Evolutionary conservation across 2,888 invertebrate species (phyloP), one percentile per base, ranked within the genome.

Genomic region (Margaritifera margaritifera): DNA sequence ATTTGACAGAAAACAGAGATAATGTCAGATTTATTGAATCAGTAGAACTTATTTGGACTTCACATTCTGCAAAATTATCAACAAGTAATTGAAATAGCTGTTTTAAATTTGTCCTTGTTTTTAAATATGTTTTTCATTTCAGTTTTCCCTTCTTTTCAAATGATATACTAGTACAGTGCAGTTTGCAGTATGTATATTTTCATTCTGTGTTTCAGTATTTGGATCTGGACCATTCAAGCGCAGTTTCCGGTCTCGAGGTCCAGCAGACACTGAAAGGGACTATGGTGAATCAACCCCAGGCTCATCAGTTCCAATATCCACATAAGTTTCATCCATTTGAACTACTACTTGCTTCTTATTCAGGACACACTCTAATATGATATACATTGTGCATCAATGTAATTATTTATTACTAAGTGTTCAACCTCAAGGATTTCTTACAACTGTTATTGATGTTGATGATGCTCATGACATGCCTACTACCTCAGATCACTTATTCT

Each of bases 221-320:
- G 69, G 69, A 68, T 67, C 80, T 80, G 82, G 82, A 24, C 82
- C 83, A 31, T 78, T 73, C 61, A 84, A 83, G 66, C 72, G 77
- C 53, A 74, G 72, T 56, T 66, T 77, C 62, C 69, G 76, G 8
- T 66, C 68, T 52, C 78, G 74, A 31, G 76, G 77, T 27, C 75
- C 80, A 62, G 79, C 80, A 15, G 86, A 86, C 53, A 81, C 80
- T 67, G 89, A 87, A 57, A 65, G 55, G 18, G 75, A 64, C 50
- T 75, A 72, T 69, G 90, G 89, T 11, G 90, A 90, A 71, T 86
- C 89, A 22, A 90, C 90, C 18, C 90, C 90, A 27, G 90, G 89
- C 75, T 89, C 90, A 18, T 84, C 87, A n/a, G 85, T 83, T 4
- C 87, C 87, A 22, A 85, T 87, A 62, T 80, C 82, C 62, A 80